phyloP scores from a whole-genome alignment of 2,113 vertebrate species.

The Caranx ignobilis region DNA sequence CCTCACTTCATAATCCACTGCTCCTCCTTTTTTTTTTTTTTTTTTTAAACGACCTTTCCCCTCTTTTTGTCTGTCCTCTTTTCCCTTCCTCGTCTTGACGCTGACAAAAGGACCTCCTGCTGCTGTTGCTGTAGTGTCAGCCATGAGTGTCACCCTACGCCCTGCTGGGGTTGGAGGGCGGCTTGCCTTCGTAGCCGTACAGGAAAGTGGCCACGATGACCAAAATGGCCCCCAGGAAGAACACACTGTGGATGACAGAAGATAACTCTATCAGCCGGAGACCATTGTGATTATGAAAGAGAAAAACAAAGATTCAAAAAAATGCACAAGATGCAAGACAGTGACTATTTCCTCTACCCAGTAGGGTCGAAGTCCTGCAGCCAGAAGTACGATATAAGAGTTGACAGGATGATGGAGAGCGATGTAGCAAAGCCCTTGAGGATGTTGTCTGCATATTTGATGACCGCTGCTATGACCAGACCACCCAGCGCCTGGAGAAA shows the following conservation, averaged over 20 bases:
- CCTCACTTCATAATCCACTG: neutral
- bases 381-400: conserved; percentile 97
- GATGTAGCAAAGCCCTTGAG: conserved; percentile 98
- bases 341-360: conserved; percentile 81
- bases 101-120: conserved; percentile 35
- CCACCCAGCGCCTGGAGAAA: conserved; percentile 94
- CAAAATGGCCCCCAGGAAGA: conserved; percentile 93
- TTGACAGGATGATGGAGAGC: conserved; percentile 97
- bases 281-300: neutral
- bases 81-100: conserved; percentile 19
- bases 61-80: conserved; percentile 37
- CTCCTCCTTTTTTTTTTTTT: neutral
- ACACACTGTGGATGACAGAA: conserved; percentile 85
- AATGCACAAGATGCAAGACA: neutral
- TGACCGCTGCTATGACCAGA: conserved; percentile 97
- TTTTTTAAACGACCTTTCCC: conserved; percentile 42
- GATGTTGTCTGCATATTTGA: conserved; percentile 99
- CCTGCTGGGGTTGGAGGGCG: conserved; percentile 89
- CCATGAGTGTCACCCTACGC: conserved; percentile 79
- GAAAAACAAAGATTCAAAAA: neutral
- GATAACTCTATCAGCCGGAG: conserved; percentile 16
- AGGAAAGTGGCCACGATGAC: conserved; percentile 96
- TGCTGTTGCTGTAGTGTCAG: conserved; percentile 35
- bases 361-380: conserved; percentile 95
- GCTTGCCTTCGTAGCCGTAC: conserved; percentile 94